A percentile compares a stretch with the other conserved stretches of the same genome.
phyloP scores from a whole-genome alignment of 2,888 invertebrate genomes.

The Operophtera brumata region DNA sequence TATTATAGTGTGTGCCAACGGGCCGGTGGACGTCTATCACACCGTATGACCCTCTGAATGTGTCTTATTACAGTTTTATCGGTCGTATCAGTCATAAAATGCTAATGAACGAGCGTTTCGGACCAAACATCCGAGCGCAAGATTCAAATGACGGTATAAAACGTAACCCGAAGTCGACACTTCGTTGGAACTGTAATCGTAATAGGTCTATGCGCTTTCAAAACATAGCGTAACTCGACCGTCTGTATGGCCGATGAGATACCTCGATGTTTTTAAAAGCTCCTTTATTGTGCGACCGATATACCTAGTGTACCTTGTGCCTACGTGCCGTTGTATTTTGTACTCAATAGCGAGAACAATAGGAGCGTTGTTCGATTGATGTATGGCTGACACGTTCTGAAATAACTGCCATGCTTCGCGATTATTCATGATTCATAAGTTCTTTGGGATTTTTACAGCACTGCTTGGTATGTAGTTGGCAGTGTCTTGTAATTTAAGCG shows the following conservation, averaged over 20 bases:
- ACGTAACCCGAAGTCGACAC: conserved; percentile 78
- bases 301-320: conserved; percentile 37
- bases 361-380: conserved; percentile 37
- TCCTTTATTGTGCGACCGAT: conserved; percentile 72
- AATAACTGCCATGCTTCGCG: conserved; percentile 35
- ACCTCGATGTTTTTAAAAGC: conserved; percentile 75
- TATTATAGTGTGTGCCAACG: conserved; percentile 60
- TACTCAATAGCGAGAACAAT: conserved; percentile 37
- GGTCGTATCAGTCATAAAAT: conserved; percentile 80
- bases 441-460: conserved; percentile 42
- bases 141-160: conserved; percentile 79
- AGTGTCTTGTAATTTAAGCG: conserved; percentile 39
- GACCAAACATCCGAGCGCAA: conserved; percentile 79
- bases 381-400: conserved; percentile 31
- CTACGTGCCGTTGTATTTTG: conserved; percentile 31
- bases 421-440: conserved; percentile 49
- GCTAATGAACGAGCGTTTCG: conserved; percentile 78
- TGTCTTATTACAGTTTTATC: conserved; percentile 80
- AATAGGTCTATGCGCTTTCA: conserved; percentile 75
- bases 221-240: conserved; percentile 76
- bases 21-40: conserved; percentile 68
- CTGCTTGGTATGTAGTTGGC: conserved; percentile 38
- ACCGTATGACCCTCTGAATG: conserved; percentile 74
- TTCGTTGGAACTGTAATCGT: conserved; percentile 77
- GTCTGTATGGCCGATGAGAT: conserved; percentile 64